Evolutionary conservation across 2,888 invertebrate species (phyloP).

Genomic region (Drosophila aldrichi): DNA sequence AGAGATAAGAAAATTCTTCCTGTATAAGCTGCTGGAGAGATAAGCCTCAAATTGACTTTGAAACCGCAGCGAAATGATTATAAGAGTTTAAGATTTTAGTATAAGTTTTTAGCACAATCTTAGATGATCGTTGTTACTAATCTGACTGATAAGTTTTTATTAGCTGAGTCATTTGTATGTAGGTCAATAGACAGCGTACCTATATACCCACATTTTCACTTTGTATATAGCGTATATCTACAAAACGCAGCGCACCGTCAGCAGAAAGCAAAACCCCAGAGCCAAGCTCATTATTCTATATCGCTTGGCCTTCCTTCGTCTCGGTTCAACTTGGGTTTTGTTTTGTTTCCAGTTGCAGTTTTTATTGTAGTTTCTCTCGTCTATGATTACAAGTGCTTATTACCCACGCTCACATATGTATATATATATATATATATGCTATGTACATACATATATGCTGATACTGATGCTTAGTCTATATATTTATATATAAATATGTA

Average conservation of each 20-base stretch:
- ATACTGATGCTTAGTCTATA: constrained; percentile 14
- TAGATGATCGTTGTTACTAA: not conserved
- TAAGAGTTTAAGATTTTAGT: not conserved
- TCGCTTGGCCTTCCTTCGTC: constrained; percentile 64
- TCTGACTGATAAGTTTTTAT: not conserved
- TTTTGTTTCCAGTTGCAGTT: constrained; percentile 33
- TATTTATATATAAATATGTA: not conserved
- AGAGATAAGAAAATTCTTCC: not conserved
- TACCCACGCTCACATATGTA: constrained; percentile 14
- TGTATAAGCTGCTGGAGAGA: not conserved
- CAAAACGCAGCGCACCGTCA: constrained; percentile 36
- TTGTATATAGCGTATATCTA: constrained; percentile 15
- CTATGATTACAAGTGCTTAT: constrained; percentile 52
- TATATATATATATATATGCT: not conserved
- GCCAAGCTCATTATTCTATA: constrained; percentile 49
- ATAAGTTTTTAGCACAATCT: not conserved
- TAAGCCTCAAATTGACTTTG: not conserved
- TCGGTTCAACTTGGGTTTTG: constrained; percentile 15
- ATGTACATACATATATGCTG: constrained; percentile 7
- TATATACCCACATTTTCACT: not conserved
- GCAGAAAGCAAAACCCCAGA: constrained; percentile 53
- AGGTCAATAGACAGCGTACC: not conserved
- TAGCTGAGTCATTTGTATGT: not conserved
- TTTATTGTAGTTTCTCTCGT: constrained; percentile 59
- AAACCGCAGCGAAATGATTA: not conserved